Evolutionary conservation across 2,888 invertebrate species (phyloP).

Genomic region (Alentia gelatinosa): DNA sequence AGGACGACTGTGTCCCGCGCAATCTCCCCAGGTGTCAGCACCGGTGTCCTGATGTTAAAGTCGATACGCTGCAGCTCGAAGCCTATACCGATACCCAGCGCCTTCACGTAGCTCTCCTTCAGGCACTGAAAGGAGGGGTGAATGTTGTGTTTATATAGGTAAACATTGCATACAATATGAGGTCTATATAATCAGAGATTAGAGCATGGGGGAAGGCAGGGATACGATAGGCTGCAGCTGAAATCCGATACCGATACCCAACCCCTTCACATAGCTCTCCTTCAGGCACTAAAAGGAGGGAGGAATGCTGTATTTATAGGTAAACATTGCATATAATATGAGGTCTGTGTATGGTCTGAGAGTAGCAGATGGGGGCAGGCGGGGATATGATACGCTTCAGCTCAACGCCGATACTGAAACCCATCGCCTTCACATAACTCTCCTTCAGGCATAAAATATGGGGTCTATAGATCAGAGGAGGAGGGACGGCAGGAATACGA

Average conservation of each 20-base stretch:
- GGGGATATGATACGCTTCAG: constrained; percentile 88
- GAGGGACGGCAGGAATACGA: too few species aligned
- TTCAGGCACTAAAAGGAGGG: constrained; percentile 87
- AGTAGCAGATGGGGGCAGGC: too few species aligned
- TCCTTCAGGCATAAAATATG: constrained; percentile 93
- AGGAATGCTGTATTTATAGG: too few species aligned
- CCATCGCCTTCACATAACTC: constrained; percentile 94
- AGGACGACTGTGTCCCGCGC: constrained; percentile 86
- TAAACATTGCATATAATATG: too few species aligned
- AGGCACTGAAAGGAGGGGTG: constrained; percentile 84
- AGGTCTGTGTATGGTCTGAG: too few species aligned
- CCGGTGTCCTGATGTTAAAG: constrained; percentile 84
- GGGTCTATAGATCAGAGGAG: too few species aligned
- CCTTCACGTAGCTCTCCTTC: constrained; percentile 97
- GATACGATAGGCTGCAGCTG: constrained; percentile 88
- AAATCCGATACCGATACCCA: constrained; percentile 91
- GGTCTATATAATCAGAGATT: too few species aligned
- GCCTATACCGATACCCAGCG: constrained; percentile 91
- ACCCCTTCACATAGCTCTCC: constrained; percentile 95
- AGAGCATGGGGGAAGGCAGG: too few species aligned
- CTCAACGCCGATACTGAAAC: constrained; percentile 90
- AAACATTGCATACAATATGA: too few species aligned
- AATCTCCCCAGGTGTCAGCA: constrained; percentile 33
- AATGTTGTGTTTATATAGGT: too few species aligned
- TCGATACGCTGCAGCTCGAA: constrained; percentile 88